Evolutionary conservation across 1,140 invertebrate genomes (phyloP).

Genomic region (Penaeus japonicus): DNA sequence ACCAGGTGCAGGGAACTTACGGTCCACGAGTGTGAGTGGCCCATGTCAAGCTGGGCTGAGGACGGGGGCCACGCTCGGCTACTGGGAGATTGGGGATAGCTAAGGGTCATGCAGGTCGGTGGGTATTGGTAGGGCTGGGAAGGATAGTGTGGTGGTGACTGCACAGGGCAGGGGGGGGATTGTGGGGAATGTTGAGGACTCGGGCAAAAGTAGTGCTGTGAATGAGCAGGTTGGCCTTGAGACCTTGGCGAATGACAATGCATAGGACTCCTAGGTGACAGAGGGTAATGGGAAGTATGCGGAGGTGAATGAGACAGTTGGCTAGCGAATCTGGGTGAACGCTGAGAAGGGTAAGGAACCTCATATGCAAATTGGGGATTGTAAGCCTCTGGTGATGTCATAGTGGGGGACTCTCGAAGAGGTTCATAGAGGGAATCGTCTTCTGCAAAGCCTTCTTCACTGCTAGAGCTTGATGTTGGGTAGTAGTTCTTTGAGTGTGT

Average conservation of each 20-base stretch:
- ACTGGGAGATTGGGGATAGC: slow-evolving; percentile 33
- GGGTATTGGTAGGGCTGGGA: slow-evolving; percentile 29
- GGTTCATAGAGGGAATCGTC: slow-evolving; percentile 41
- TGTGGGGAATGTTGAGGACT: slow-evolving; percentile 8
- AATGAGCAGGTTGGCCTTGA: not conserved
- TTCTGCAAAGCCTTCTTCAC: slow-evolving; percentile 33
- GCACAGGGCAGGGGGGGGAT: not conserved
- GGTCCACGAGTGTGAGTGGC: slow-evolving; percentile 43
- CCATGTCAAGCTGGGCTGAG: slow-evolving; percentile 48
- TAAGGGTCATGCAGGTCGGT: slow-evolving; percentile 38
- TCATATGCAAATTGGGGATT: slow-evolving; percentile 25
- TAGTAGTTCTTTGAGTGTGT: not conserved
- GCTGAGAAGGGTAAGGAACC: not conserved
- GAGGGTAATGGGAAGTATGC: not conserved
- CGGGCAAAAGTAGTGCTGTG: not conserved
- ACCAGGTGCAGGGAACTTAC: slow-evolving; percentile 50
- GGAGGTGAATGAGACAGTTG: not conserved
- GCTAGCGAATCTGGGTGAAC: slow-evolving; percentile 14
- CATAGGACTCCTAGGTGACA: slow-evolving; percentile 25
- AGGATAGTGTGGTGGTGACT: not conserved
- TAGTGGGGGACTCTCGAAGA: slow-evolving; percentile 25
- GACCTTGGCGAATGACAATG: slow-evolving; percentile 15
- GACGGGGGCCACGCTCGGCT: slow-evolving; percentile 39
- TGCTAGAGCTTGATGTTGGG: slow-evolving; percentile 18
- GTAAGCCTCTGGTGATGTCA: slow-evolving; percentile 23